Conservation (phyloP, 2,888 invertebrate genomes). For the Scaptomyza cyrtandrae region DNA sequence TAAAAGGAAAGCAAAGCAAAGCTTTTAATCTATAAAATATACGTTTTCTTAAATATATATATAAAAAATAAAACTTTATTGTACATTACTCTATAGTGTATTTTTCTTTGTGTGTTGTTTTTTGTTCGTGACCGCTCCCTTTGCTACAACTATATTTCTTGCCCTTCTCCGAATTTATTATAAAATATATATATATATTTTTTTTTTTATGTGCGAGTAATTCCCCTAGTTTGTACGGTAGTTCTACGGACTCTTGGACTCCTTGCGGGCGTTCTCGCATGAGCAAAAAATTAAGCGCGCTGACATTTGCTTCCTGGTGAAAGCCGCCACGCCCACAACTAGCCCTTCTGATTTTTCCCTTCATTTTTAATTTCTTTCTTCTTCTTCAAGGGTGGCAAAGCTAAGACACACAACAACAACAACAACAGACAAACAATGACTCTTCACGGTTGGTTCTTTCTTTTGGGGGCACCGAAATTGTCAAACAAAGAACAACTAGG, state of each 20-base stretch:
- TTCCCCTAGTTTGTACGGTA: slow-evolving; percentile 41
- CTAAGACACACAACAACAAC: slow-evolving; percentile 50
- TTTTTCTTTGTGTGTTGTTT: background rate
- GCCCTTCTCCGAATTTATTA: slow-evolving; percentile 34
- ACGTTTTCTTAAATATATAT: no score
- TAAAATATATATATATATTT: slow-evolving; percentile 34
- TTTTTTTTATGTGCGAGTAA: slow-evolving; percentile 24
- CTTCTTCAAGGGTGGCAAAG: slow-evolving; percentile 8
- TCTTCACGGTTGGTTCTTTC: slow-evolving; percentile 27
- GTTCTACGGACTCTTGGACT: slow-evolving; percentile 36
- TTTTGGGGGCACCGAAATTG: slow-evolving; percentile 58
- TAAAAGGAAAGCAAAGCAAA: no score
- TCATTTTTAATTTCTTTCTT: background rate
- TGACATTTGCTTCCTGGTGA: slow-evolving; percentile 59
- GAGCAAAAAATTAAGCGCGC: slow-evolving; percentile 58
- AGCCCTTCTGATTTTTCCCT: slow-evolving; percentile 13
- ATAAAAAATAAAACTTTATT: no score
- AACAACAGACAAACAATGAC: slow-evolving; percentile 34
- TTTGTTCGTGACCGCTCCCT: slow-evolving; percentile 30
- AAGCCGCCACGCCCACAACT: slow-evolving; percentile 52
- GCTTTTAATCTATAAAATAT: no score
- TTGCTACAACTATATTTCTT: slow-evolving; percentile 27
- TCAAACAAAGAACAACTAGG: slow-evolving; percentile 65
- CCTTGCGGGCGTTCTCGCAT: slow-evolving; percentile 37
- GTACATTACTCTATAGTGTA: background rate